A percentile compares a stretch with the other conserved stretches of the same genome.
Evolutionary conservation across 2,888 invertebrate genomes (phyloP).

Genomic region (Aspidiotus destructor): DNA sequence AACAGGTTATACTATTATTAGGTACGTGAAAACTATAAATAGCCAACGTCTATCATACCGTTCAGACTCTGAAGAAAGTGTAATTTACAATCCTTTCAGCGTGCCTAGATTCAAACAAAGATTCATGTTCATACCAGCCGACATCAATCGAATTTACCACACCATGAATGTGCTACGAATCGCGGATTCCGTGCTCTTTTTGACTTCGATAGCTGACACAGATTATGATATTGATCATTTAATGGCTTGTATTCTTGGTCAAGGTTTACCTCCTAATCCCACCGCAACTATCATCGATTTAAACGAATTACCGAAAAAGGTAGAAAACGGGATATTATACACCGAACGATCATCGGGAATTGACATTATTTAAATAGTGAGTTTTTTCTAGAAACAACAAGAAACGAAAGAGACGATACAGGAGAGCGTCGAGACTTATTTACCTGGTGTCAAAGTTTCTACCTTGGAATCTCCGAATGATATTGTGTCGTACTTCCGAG

Average conservation of each 20-base stretch:
- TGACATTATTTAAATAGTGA: slow-evolving; percentile 32
- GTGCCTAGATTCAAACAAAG: slow-evolving; percentile 78
- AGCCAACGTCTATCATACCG: no score
- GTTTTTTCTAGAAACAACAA: slow-evolving; percentile 49
- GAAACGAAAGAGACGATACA: slow-evolving; percentile 59
- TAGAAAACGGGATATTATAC: slow-evolving; percentile 34
- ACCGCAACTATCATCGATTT: slow-evolving; percentile 64
- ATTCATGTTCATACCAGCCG: slow-evolving; percentile 70
- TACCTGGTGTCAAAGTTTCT: slow-evolving; percentile 74
- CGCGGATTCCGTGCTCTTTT: slow-evolving; percentile 70
- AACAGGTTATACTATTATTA: slow-evolving; percentile 63
- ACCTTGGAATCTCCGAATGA: slow-evolving; percentile 65
- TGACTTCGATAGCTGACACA: slow-evolving; percentile 58
- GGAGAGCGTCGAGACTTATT: slow-evolving; percentile 55
- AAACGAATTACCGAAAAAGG: slow-evolving; percentile 60
- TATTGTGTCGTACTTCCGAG: slow-evolving; percentile 62
- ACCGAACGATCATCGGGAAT: slow-evolving; percentile 20
- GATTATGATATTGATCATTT: slow-evolving; percentile 72
- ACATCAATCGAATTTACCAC: slow-evolving; percentile 61
- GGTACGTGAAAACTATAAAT: slow-evolving; percentile 46
- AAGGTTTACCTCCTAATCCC: slow-evolving; percentile 65
- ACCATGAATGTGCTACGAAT: slow-evolving; percentile 75
- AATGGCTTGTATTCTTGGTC: slow-evolving; percentile 67
- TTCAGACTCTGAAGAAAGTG: no score
- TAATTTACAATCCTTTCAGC: slow-evolving; percentile 43